Percentiles rank a stretch among this genome's conserved stretches.
Conservation (phyloP, 2,113 vertebrate genomes). For the Gobius niger region DNA sequence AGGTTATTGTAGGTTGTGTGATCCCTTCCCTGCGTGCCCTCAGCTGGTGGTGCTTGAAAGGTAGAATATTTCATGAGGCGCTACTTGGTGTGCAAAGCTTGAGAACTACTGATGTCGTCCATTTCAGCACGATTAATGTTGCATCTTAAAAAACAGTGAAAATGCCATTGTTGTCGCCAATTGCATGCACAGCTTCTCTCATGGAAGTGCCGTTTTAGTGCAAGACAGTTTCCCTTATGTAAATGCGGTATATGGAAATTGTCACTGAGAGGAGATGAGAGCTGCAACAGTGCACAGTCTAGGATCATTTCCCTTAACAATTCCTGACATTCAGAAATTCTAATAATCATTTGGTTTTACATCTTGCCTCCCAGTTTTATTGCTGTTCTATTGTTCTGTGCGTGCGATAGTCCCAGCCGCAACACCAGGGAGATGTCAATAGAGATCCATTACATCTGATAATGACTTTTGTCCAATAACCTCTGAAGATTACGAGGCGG, state of each 20-base stretch:
- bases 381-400: background rate
- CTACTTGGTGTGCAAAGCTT: no score
- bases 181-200: background rate
- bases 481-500: constrained; percentile 32
- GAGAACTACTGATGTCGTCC: background rate
- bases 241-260: background rate
- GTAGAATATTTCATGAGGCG: no score
- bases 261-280: background rate
- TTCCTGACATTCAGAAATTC: constrained; percentile 7
- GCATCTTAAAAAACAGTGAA: background rate
- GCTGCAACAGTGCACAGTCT: background rate
- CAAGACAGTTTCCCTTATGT: background rate
- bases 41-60: no score
- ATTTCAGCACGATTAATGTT: background rate
- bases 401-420: background rate
- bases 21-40: no score
- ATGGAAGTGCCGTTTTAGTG: background rate
- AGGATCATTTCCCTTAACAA: background rate
- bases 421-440: constrained; percentile 22
- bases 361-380: background rate
- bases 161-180: background rate
- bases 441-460: constrained; percentile 44
- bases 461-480: constrained; percentile 40
- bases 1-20: no score
- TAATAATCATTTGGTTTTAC: background rate